Evolutionary conservation across 2,113 vertebrate species (phyloP).

Genomic region (Tyto alba): DNA sequence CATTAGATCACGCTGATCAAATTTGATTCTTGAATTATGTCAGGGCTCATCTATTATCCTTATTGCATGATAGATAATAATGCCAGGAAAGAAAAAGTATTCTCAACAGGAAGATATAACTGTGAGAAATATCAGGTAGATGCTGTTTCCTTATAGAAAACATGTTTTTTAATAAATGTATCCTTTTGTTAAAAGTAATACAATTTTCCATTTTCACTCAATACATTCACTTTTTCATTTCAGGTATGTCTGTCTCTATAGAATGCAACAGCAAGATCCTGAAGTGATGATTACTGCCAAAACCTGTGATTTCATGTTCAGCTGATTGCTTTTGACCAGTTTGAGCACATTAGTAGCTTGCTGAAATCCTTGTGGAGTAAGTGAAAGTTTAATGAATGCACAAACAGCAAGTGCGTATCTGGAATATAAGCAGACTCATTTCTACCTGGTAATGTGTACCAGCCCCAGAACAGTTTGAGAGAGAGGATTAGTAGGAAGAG

Average conservation of each 20-base stretch:
- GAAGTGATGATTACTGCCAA: constrained; percentile 1
- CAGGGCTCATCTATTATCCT: constrained; percentile 41
- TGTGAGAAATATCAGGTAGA: background rate
- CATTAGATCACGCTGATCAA: constrained; percentile 18
- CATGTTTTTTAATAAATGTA: constrained; percentile 19
- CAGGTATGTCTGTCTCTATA: constrained; percentile 1
- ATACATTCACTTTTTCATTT: background rate
- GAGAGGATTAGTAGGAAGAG: background rate
- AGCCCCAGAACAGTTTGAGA: background rate
- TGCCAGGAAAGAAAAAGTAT: constrained; percentile 14
- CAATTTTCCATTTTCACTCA: constrained; percentile 41
- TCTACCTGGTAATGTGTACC: background rate
- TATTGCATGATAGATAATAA: constrained; percentile 26
- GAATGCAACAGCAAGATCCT: background rate
- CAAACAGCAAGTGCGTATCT: constrained; percentile 14
- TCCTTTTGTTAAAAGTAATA: constrained; percentile 39
- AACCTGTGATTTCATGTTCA: background rate
- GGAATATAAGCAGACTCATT: background rate
- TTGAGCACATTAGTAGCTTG: background rate
- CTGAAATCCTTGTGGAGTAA: constrained; percentile 22
- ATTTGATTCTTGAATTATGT: constrained; percentile 36
- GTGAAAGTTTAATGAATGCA: constrained; percentile 18
- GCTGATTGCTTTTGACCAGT: constrained; percentile 29
- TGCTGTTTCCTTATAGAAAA: constrained; percentile 2
- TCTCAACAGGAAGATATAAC: constrained; percentile 34